A percentile compares a stretch with the other conserved stretches of the same genome.
These are phyloP conservation scores for Patagioenas fasciata DNA, from an alignment of 2,113 vertebrate genomes.

Conservation along the genomic window DNA sequence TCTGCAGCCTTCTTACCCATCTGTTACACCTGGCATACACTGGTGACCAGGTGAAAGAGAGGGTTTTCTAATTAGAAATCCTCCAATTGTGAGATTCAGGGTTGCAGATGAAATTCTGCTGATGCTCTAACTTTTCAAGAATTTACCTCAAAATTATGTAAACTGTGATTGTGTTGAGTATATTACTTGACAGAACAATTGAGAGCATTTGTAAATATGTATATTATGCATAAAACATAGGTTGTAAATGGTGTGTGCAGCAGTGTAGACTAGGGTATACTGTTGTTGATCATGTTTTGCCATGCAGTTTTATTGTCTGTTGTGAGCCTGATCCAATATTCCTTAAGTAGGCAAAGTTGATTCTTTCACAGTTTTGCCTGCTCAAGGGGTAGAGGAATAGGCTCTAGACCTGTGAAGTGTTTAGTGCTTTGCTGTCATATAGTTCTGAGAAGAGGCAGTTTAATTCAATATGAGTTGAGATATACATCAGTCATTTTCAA, in stretches of 20 bases:
- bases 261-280: neutral
- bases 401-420: neutral
- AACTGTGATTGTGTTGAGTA: conserved; percentile 48
- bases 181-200: conserved; percentile 40
- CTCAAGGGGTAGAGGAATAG: neutral
- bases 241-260: conserved; percentile 55
- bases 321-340: neutral
- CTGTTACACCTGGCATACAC: neutral
- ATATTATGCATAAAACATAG: neutral
- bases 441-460: neutral
- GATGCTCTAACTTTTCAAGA: conserved; percentile 3
- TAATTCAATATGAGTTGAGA: neutral
- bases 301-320: neutral
- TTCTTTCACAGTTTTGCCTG: neutral
- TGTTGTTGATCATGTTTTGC: neutral
- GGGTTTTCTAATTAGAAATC: neutral
- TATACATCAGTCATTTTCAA: neutral
- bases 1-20: neutral
- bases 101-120: neutral
- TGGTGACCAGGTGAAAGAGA: neutral
- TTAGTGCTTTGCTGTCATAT: neutral
- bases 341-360: neutral
- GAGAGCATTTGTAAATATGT: conserved; percentile 60
- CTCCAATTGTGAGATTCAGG: neutral
- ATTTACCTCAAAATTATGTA: conserved; percentile 60